These are phyloP conservation scores for Isotomurus palustris DNA, from an alignment of 2,888 invertebrate species.

Conservation along the genomic window DNA sequence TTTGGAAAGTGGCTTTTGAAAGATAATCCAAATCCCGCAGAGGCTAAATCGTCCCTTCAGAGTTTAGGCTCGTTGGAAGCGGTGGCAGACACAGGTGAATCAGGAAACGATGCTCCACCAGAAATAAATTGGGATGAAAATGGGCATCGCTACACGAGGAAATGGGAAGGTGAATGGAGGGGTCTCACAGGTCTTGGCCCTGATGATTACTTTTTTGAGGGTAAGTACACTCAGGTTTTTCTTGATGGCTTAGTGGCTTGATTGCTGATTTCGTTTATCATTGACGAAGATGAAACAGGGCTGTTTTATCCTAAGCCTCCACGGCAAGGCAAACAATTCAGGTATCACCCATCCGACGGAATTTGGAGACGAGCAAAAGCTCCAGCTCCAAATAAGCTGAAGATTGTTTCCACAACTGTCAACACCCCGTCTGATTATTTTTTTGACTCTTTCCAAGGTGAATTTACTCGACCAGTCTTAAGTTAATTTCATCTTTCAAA, in stretches of 20 bases:
- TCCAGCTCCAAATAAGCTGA: background rate
- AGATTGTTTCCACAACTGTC: background rate
- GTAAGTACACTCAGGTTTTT: background rate
- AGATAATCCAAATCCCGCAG: background rate
- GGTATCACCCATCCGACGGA: slow-evolving; percentile 18
- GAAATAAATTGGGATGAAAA: slow-evolving; percentile 27
- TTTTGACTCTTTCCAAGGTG: slow-evolving; percentile 28
- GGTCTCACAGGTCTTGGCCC: slow-evolving; percentile 15
- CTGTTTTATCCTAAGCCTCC: slow-evolving; percentile 21
- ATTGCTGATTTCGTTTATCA: slow-evolving; percentile 13
- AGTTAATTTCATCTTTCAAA: too few relatives aligned
- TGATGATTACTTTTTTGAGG: slow-evolving; percentile 13
- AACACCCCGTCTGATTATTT: slow-evolving; percentile 5
- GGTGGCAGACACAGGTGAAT: background rate
- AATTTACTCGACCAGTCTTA: too few relatives aligned
- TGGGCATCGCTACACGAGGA: slow-evolving; percentile 20
- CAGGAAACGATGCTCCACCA: background rate
- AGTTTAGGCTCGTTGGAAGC: too few relatives aligned
- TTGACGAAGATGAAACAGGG: slow-evolving; percentile 4
- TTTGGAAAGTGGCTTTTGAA: slow-evolving; percentile 15
- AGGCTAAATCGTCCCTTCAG: background rate
- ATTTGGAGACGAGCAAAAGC: slow-evolving; percentile 20
- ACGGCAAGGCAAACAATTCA: slow-evolving; percentile 21
- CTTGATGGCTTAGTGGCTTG: background rate
- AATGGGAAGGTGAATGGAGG: slow-evolving; percentile 25